Conservation (phyloP, 2,888 invertebrate genomes). For the Tridacna gigas region DNA sequence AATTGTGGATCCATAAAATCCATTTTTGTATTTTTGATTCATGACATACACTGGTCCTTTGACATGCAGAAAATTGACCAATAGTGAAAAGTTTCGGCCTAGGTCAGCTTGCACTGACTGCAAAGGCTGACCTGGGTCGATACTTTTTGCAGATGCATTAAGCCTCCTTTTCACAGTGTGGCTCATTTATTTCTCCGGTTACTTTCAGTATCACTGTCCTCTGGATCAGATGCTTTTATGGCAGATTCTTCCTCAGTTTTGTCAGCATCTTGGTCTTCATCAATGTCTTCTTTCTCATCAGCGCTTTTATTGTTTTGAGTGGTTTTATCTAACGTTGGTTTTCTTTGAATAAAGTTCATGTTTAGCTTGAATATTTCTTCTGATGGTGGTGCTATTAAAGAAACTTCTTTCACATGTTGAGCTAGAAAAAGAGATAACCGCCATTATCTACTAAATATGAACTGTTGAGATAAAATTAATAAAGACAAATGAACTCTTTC, state of each 20-base stretch:
- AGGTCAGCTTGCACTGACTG: too few species aligned
- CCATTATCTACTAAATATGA: too few species aligned
- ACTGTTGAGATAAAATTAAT: too few species aligned
- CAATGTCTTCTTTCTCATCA: slow-evolving; percentile 27
- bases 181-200: background rate
- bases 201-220: slow-evolving; percentile 25
- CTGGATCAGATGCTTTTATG: background rate
- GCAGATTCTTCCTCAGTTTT: background rate
- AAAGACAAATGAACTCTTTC: too few species aligned
- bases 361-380: slow-evolving; percentile 71
- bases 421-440: slow-evolving; percentile 59
- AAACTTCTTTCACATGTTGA: slow-evolving; percentile 69
- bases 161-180: too few species aligned
- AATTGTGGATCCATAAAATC: too few species aligned
- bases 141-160: too few species aligned
- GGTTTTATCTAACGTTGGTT: slow-evolving; percentile 11
- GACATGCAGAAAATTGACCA: too few species aligned
- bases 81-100: too few species aligned
- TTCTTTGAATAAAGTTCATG: slow-evolving; percentile 8
- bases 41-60: too few species aligned
- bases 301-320: background rate
- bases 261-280: background rate
- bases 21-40: too few species aligned
- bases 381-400: slow-evolving; percentile 79
- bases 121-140: too few species aligned